Evolutionary conservation across 2,113 vertebrate species (phyloP), one percentile per base, ranked within the genome.

Genomic region (Sinocyclocheilus anophthalmus): DNA sequence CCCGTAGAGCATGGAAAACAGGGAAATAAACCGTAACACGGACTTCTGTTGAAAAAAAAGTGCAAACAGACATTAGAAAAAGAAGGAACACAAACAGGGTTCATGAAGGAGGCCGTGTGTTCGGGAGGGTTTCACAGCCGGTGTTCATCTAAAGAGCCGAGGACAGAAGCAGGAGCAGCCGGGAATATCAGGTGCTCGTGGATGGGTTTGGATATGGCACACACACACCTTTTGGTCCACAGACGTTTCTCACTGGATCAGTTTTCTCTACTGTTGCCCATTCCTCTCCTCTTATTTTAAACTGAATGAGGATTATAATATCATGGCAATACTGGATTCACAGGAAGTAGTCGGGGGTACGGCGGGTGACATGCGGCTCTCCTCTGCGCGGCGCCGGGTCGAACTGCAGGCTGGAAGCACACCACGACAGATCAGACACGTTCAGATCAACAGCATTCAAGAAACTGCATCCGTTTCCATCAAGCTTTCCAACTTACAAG

Each of bases 261-360:
- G 95, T 95, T 72, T 72, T 72, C 37, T 72, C 69, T 83, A 85
- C 94, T 93, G 93, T 93, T 95, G 94, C 95, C 95, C 94, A 95
- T 93, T 80, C 88, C 75, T 37, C 84, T 83, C 80, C 92, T 91
- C 92, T 94, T 88, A 93, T 84, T 89, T 92, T 92, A 94, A 92
- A 93, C 94, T 95, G 94, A 95, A 93, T 83, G 91, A 92, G 92
- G 77, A 59, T 86, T 91, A 88, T 86, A 91, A 88, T 65, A 94
- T 96, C 92, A 94, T 95, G 95, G 95, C 93, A 95, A 96, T 95
- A 95, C 95, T 96, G 95, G 50, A 3, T 94, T 97, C 96, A 99
- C 95, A 99, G 95, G 95, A 99, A 99, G 95, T 99, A 99, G 93
- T 99, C 98, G 86, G 98, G 98, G 88, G 98, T 99, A 85, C 98